Evolutionary conservation across 1,140 invertebrate species (phyloP), one percentile per base, ranked within the genome.

Genomic region (Formica selysi): DNA sequence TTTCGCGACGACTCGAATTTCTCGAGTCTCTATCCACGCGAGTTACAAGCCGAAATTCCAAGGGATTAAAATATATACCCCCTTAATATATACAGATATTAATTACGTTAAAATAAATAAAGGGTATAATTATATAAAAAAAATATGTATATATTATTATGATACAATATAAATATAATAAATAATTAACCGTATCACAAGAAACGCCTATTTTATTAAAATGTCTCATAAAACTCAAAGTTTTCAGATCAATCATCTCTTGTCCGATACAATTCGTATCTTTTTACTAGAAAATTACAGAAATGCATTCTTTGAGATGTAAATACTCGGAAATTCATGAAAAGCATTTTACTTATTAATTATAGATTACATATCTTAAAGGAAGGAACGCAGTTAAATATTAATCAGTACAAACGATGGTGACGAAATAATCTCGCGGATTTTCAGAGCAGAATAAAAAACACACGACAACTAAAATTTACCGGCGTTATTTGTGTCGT

Each of bases 1-100:
- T 70, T 80, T 57, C 61, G 44, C 13, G 51, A 29, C 78, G 22
- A 68, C 78, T 80, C 64, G 6, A 80, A 80, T 80, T 80, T 70
- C 78, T 80, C 64, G 48, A 80, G 64, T 29, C 41, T 26, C 32
- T 80, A 64, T 26, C 13, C 44, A 1, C 22, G 48, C 6, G 36
- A 80, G 22, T 80, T 80, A 10, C 48, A 48, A 57, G 54, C 26
- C 26, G 48, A 68, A 54, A 51, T 54, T 62, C 32, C 26, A 36
- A 51, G 32, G 67, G 29, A 10, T 41, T 64, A 13, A 62, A 80
- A 62, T 26, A 16, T 62, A 22, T 22, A 22, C 22, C 38, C 10
- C 7, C 16, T 54, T n/a, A 11, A 41, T 41, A 26, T 32, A 36
- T 2, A 1, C 38, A 1, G 7, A 29, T 41, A 78, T 32, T 64